Evolutionary conservation across 2,797 vertebrate species (phyloP), one percentile per base, ranked within the genome.

Genomic region (Trachurus trachurus): DNA sequence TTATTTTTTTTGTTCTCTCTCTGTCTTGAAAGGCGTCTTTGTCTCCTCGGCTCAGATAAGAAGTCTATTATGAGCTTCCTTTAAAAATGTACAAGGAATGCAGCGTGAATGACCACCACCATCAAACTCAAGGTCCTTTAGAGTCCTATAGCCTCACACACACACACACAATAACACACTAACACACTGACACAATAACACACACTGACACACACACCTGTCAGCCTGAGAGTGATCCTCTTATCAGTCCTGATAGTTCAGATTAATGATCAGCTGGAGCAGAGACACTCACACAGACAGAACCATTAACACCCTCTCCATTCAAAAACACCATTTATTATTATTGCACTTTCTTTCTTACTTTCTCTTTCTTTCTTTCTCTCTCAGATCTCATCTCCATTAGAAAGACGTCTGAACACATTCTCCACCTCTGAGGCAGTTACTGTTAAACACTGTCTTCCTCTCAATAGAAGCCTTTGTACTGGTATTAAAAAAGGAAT

Each of bases 191-290:
- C 26, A 26, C 26, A 26, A 26, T 26, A 26, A 26, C 26, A 26
- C 26, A 26, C 26, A 26, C n/a, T n/a, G n/a, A 69, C 61, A 21
- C 56, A 29, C 64, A 57, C 17, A 58, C 59, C 26, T 29, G 76
- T 71, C 80, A 76, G 56, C 66, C 44, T 59, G 39, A 80, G 78
- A 86, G 37, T 45, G 78, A 87, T 88, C 63, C 67, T 78, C 82
- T 90, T 88, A 93, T 91, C 91, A 83, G 80, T 26, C 39, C 82
- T 66, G 89, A 90, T 86, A 78, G 87, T 78, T 88, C 40, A 83
- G 87, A 93, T 92, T 92, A 91, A 94, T 93, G 92, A 90, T 86
- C 86, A 85, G 80, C 80, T 65, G 61, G 77, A 86, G 74, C 67
- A 92, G 87, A 92, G 91, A 93, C 88, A 87, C 77, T 71, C 79